A percentile compares a stretch with the other conserved stretches of the same genome.
Evolutionary conservation across 2,888 invertebrate genomes (phyloP).

Genomic region (Heliothis peltigera): DNA sequence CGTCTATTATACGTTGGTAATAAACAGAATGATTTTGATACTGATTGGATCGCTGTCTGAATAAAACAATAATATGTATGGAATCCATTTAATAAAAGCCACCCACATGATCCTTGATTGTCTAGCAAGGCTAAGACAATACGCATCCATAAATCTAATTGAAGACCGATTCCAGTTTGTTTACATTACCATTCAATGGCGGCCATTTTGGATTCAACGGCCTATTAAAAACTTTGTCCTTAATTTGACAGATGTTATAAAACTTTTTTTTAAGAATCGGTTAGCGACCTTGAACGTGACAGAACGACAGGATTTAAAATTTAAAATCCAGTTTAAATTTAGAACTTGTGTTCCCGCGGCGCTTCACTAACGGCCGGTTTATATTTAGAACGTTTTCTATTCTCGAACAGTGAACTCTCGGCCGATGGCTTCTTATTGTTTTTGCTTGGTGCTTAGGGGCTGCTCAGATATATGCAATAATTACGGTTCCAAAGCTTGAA

Average conservation of each 20-base stretch:
- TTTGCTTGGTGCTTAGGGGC: conserved; percentile 75
- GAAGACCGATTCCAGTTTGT: conserved; percentile 66
- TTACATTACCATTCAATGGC: conserved; percentile 64
- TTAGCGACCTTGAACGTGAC: conserved; percentile 87
- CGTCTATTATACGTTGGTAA: too few species aligned
- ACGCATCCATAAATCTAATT: conserved; percentile 66
- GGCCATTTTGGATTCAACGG: conserved; percentile 72
- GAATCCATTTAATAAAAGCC: conserved; percentile 67
- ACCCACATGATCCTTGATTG: conserved; percentile 65
- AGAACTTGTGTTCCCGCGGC: conserved; percentile 83
- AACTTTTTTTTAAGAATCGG: conserved; percentile 60
- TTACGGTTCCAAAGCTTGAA: conserved; percentile 33
- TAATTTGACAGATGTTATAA: conserved; percentile 76
- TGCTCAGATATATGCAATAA: conserved; percentile 57
- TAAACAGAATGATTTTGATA: background rate
- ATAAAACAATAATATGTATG: conserved; percentile 42
- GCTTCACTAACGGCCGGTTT: conserved; percentile 85
- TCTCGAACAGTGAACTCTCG: conserved; percentile 86
- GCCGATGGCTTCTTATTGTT: conserved; percentile 86
- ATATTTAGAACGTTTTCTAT: conserved; percentile 88
- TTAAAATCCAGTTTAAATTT: conserved; percentile 83
- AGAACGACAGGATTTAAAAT: conserved; percentile 83
- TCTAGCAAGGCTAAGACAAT: conserved; percentile 65
- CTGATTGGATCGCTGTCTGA: background rate
- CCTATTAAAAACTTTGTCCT: conserved; percentile 58